phyloP scores from a whole-genome alignment of 2,888 invertebrate genomes.

The Epistrophella euchroma region DNA sequence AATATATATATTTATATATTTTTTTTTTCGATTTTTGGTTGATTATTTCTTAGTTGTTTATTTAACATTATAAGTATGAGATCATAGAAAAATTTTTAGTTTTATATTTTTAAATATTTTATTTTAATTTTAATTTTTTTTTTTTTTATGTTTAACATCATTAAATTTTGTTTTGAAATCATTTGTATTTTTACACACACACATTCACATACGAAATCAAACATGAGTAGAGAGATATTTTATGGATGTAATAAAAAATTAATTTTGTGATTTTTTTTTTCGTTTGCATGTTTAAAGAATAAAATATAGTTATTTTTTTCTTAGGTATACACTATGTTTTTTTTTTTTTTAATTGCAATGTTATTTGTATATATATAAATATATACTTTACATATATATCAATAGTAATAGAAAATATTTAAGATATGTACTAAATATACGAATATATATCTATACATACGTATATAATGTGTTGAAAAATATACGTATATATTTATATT shows the following conservation, averaged over 20 bases:
- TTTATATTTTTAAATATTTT: conserved; percentile 25
- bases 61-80: conserved; percentile 64
- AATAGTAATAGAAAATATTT: conserved; percentile 76
- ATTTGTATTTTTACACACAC: conserved; percentile 12
- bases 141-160: conserved; percentile 1
- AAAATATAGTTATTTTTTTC: conserved; percentile 26
- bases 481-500: conserved; percentile 66
- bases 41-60: conserved; percentile 32
- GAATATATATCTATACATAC: conserved; percentile 59
- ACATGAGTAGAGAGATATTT: conserved; percentile 40
- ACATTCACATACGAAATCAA: conserved; percentile 28
- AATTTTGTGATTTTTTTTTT: conserved; percentile 18
- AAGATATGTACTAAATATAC: conserved; percentile 77
- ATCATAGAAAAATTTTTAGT: conserved; percentile 59
- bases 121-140: conserved; percentile 20
- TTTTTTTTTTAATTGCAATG: conserved; percentile 37
- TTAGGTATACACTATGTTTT: conserved; percentile 40
- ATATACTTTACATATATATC: conserved; percentile 77
- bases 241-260: conserved; percentile 14
- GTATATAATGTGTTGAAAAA: conserved; percentile 48
- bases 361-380: conserved; percentile 71
- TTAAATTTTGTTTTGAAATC: conserved; percentile 2
- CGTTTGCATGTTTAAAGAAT: conserved; percentile 10
- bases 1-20: conserved; percentile 2
- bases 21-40: conserved; percentile 40